A percentile compares a stretch with the other conserved stretches of the same genome.
These are phyloP conservation scores for Aspidiotus destructor DNA, from an alignment of 2,888 invertebrate species.

Conservation along the genomic window DNA sequence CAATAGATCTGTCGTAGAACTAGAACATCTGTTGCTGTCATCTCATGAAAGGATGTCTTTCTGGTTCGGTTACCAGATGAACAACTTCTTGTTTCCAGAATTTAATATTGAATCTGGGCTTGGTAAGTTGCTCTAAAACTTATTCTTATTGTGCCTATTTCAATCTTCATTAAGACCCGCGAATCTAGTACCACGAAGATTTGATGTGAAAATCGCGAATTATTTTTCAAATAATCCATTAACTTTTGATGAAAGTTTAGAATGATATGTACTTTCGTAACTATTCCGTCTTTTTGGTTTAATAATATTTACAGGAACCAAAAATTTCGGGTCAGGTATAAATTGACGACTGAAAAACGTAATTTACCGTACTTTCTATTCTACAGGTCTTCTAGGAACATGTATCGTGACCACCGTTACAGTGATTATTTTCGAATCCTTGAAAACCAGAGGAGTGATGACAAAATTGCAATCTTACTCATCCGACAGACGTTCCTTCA, in stretches of 20 bases:
- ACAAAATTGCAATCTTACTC: constrained; percentile 11
- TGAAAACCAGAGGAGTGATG: constrained; percentile 30
- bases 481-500: constrained; percentile 7
- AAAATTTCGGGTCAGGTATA: no score
- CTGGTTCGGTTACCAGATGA: constrained; percentile 31
- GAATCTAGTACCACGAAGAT: background rate
- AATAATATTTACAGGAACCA: no score
- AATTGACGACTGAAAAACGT: no score
- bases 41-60: constrained; percentile 15
- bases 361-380: background rate
- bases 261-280: background rate
- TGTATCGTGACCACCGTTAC: constrained; percentile 26
- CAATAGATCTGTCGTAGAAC: no score
- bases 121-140: constrained; percentile 19
- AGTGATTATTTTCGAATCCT: constrained; percentile 30
- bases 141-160: background rate
- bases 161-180: no score
- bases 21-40: no score
- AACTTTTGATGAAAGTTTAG: background rate
- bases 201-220: background rate
- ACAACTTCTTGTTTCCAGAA: constrained; percentile 27
- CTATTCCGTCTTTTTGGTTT: no score
- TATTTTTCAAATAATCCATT: background rate
- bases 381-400: constrained; percentile 30
- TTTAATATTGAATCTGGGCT: constrained; percentile 30